Conservation (phyloP, 2,113 vertebrate species). For the Phrynosoma blainvillii region DNA sequence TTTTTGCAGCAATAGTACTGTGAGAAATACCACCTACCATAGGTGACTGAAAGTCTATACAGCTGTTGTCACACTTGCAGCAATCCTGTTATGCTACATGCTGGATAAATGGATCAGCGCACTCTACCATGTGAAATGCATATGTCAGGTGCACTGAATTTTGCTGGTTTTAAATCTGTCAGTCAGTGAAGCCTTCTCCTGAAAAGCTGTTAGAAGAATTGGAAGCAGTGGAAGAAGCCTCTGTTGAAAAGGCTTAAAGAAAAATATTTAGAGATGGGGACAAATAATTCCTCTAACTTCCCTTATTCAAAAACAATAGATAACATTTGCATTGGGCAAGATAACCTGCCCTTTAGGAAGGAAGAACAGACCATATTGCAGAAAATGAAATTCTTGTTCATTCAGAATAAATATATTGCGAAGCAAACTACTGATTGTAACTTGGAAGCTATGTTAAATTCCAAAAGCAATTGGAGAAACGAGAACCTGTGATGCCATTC, state of each 20-base stretch:
- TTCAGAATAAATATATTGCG: neutral
- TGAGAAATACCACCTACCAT: neutral
- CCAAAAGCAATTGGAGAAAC: neutral
- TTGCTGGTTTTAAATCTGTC: neutral
- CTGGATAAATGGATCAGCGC: neutral
- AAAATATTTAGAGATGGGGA: neutral
- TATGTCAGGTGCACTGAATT: neutral
- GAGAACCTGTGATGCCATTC: neutral
- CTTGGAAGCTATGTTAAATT: neutral
- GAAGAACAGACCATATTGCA: neutral
- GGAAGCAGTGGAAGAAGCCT: neutral
- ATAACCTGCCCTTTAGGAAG: neutral
- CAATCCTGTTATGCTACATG: neutral
- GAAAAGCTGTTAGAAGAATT: neutral
- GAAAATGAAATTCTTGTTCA: neutral
- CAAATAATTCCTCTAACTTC: neutral
- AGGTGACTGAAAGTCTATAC: neutral
- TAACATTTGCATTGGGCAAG: neutral
- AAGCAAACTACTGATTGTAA: neutral
- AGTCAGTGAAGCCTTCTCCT: neutral
- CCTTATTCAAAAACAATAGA: neutral
- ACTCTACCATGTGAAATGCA: neutral
- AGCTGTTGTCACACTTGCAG: neutral
- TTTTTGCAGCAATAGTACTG: neutral
- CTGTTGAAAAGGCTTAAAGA: neutral